Percentiles rank a stretch among this genome's conserved stretches.
These are phyloP conservation scores for Glomeris maerens DNA, from an alignment of 1,140 invertebrate genomes.

Conservation along the genomic window DNA sequence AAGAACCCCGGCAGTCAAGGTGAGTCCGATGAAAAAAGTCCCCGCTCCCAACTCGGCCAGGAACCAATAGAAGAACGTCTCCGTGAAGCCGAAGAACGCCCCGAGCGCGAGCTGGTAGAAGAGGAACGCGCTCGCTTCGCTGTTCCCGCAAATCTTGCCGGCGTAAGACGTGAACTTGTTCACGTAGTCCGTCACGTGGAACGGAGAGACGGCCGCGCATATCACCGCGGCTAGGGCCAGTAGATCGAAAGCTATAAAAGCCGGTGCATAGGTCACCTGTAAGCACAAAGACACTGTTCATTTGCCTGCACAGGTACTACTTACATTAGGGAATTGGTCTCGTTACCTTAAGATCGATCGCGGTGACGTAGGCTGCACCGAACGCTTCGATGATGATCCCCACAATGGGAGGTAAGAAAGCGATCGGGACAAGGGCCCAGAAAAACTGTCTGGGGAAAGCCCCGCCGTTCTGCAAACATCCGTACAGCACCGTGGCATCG, in stretches of 20 bases:
- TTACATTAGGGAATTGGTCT: neutral
- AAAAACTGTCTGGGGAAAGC: conserved; percentile 65
- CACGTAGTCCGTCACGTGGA: neutral
- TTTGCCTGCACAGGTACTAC: neutral
- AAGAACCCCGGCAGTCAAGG: conserved; percentile 61
- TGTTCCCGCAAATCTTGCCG: neutral
- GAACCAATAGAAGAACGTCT: conserved; percentile 75
- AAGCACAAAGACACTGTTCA: neutral
- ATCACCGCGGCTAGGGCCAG: neutral
- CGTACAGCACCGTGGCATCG: conserved; percentile 59
- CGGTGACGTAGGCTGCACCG: no score
- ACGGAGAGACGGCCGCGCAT: neutral
- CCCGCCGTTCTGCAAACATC: conserved; percentile 58
- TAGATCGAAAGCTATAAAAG: conserved; percentile 5
- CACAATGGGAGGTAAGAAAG: conserved; percentile 35
- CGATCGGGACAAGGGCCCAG: conserved; percentile 47
- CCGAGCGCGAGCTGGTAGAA: conserved; percentile 28
- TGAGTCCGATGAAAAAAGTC: conserved; percentile 65
- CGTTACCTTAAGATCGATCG: neutral
- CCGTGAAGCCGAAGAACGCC: conserved; percentile 65
- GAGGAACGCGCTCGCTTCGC: conserved; percentile 3
- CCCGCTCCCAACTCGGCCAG: conserved; percentile 62
- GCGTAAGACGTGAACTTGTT: neutral
- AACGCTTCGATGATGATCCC: conserved; percentile 5
- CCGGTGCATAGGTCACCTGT: conserved; percentile 1